Conservation (phyloP, 2,113 vertebrate genomes). For the Ursus arctos region DNA sequence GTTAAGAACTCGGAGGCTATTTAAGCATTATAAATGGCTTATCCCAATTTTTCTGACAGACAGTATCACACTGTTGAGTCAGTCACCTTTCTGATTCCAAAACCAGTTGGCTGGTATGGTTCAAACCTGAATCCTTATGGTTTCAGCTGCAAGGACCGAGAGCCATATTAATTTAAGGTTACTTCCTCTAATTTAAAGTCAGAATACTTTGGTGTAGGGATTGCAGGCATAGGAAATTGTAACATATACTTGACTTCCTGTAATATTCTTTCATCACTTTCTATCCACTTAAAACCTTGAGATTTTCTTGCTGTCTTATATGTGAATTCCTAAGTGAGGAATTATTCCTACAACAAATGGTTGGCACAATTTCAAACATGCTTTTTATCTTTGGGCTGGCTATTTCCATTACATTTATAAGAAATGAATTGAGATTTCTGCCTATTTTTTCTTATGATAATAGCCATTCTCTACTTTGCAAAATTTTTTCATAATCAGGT, state of each 20-base stretch:
- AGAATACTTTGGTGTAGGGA: not conserved
- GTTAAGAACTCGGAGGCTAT: not conserved
- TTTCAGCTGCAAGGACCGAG: not conserved
- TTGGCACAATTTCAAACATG: not conserved
- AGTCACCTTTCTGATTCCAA: not conserved
- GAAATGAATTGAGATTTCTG: not conserved
- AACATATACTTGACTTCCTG: not conserved
- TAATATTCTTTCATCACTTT: not conserved
- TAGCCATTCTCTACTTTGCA: not conserved
- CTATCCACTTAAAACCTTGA: constrained; percentile 11
- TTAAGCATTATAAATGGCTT: not conserved
- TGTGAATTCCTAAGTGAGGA: not conserved
- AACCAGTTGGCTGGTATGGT: not conserved
- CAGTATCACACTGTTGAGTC: not conserved
- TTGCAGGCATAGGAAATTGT: not conserved
- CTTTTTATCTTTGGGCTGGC: not conserved
- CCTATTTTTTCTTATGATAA: not conserved
- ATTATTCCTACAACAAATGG: not conserved
- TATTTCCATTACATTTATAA: not conserved
- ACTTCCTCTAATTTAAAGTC: not conserved
- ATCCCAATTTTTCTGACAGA: not conserved
- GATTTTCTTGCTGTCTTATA: not conserved
- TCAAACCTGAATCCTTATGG: not conserved
- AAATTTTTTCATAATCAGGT: not conserved
- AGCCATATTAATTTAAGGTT: not conserved